These are phyloP conservation scores for Limenitis camilla DNA, from an alignment of 2,888 invertebrate species.

Conservation along the genomic window DNA sequence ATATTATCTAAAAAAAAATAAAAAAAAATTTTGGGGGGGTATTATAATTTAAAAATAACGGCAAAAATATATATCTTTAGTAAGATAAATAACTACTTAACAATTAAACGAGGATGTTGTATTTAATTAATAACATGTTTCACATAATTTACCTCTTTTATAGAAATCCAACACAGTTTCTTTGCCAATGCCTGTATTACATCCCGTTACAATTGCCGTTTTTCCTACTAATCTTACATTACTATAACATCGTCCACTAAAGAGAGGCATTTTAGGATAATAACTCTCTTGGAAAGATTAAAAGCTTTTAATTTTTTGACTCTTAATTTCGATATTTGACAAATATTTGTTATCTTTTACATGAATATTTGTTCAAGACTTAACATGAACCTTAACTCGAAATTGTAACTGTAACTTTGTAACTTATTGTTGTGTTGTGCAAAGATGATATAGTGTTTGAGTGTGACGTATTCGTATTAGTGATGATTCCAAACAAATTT, in stretches of 20 bases:
- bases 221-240: conserved; percentile 71
- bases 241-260: conserved; percentile 66
- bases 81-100: too few relatives aligned
- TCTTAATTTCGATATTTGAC: neutral
- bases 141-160: conserved; percentile 48
- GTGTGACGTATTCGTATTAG: too few relatives aligned
- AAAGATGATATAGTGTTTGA: too few relatives aligned
- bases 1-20: too few relatives aligned
- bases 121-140: too few relatives aligned
- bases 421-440: too few relatives aligned
- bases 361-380: neutral
- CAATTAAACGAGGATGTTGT: too few relatives aligned
- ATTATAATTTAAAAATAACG: neutral
- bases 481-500: too few relatives aligned
- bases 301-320: neutral
- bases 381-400: neutral
- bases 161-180: conserved; percentile 66
- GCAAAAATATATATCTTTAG: neutral
- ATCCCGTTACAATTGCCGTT: conserved; percentile 69
- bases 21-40: too few relatives aligned
- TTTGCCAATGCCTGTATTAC: conserved; percentile 65
- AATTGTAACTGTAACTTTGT: neutral
- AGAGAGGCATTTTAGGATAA: conserved; percentile 46
- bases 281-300: too few relatives aligned
- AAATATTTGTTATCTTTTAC: neutral